Conservation (phyloP, 2,888 invertebrate species). For the Stenodema calcarata region DNA sequence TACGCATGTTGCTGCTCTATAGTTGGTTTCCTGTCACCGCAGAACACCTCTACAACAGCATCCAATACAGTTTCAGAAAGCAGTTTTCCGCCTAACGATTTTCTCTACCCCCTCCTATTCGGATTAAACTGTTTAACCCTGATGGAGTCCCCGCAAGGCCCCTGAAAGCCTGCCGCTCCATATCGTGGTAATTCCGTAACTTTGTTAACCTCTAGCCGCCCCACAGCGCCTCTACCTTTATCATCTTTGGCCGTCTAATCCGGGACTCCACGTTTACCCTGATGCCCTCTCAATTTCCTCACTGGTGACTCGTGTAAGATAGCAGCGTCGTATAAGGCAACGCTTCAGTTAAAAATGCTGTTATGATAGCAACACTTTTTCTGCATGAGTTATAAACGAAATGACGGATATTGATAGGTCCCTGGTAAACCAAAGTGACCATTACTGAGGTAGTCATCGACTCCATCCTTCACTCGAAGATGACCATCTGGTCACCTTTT, state of each 20-base stretch:
- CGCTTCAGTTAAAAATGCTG: too few species aligned
- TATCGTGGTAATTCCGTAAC: slow-evolving; percentile 34
- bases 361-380: too few species aligned
- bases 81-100: neutral
- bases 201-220: slow-evolving; percentile 17
- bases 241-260: neutral
- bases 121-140: slow-evolving; percentile 35
- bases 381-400: too few species aligned
- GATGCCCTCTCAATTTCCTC: neutral
- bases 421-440: too few species aligned
- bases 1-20: too few species aligned
- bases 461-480: too few species aligned
- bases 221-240: neutral
- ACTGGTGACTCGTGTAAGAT: neutral
- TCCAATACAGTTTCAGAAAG: neutral
- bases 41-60: neutral
- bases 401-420: too few species aligned
- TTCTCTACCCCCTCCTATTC: neutral
- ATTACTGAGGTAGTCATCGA: too few species aligned
- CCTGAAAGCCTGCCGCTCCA: neutral
- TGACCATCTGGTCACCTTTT: too few species aligned
- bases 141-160: neutral
- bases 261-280: neutral
- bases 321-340: too few species aligned
- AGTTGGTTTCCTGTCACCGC: too few species aligned